Percentiles rank a stretch among this genome's conserved stretches.
Evolutionary conservation across 2,113 vertebrate species (phyloP).

Genomic region (Planiliza haematocheilus): DNA sequence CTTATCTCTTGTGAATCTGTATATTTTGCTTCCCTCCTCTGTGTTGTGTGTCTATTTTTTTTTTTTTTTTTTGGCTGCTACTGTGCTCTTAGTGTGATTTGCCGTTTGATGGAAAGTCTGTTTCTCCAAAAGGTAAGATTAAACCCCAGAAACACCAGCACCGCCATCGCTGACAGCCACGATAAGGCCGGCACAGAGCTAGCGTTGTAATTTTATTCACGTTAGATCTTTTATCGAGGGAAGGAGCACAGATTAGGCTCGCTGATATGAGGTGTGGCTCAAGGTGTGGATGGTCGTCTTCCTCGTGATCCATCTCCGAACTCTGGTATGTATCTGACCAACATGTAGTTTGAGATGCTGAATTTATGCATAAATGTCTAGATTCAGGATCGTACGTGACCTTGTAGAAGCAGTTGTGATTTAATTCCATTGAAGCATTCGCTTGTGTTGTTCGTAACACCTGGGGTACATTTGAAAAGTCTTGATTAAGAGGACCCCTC

Average conservation of each 20-base stretch:
- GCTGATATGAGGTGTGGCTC: not conserved
- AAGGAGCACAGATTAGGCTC: not conserved
- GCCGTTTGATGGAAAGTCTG: conserved; percentile 33
- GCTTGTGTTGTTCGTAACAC: not conserved
- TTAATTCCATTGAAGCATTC: conserved; percentile 20
- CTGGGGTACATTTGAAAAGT: conserved; percentile 13
- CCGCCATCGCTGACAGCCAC: not conserved
- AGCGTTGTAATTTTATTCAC: conserved; percentile 1
- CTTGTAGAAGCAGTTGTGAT: not conserved
- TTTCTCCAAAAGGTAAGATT: conserved; percentile 28
- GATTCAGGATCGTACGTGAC: no score
- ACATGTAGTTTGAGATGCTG: not conserved
- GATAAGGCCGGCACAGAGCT: not conserved
- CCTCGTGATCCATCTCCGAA: not conserved
- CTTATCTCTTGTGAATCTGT: conserved; percentile 32
- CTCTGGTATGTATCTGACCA: not conserved
- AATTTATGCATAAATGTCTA: not conserved
- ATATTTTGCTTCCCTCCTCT: conserved; percentile 18
- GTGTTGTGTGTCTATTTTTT: conserved; percentile 13
- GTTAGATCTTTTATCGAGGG: conserved; percentile 1
- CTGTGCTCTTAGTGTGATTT: conserved; percentile 25
- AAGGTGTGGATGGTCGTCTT: not conserved
- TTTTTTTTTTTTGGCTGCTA: not conserved
- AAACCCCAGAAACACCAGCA: conserved; percentile 20
- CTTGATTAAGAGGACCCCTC: conserved; percentile 38